A percentile compares a stretch with the other conserved stretches of the same genome.
phyloP scores from a whole-genome alignment of 2,888 invertebrate species.

The Toxonevra muliebris region DNA sequence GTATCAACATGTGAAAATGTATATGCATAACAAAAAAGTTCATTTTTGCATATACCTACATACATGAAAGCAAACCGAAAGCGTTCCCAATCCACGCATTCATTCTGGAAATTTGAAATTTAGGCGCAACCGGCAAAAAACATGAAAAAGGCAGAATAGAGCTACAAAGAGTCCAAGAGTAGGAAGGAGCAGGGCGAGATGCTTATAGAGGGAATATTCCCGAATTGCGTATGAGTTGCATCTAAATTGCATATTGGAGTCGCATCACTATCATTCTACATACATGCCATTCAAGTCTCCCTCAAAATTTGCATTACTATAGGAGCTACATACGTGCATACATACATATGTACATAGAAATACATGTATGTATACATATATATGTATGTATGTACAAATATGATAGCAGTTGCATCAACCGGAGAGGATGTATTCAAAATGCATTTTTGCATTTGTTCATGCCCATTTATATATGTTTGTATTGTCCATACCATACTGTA shows the following conservation, averaged over 20 bases:
- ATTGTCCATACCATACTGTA: slow-evolving; percentile 7
- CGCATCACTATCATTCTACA: slow-evolving; percentile 45
- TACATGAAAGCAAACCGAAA: not conserved
- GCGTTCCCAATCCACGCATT: slow-evolving; percentile 3
- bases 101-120: slow-evolving; percentile 22
- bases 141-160: not conserved
- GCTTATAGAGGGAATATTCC: too few species aligned
- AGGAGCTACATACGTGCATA: not conserved
- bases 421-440: slow-evolving; percentile 10
- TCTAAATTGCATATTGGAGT: slow-evolving; percentile 31
- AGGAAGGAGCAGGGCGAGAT: too few species aligned
- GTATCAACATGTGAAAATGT: not conserved
- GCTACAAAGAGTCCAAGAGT: too few species aligned
- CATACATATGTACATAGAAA: too few species aligned
- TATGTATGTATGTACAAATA: too few species aligned
- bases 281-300: slow-evolving; percentile 11
- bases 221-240: not conserved
- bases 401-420: not conserved
- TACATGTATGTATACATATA: too few species aligned
- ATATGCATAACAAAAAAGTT: not conserved
- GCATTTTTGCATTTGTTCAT: slow-evolving; percentile 14
- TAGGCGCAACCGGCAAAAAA: slow-evolving; percentile 10
- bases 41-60: slow-evolving; percentile 3
- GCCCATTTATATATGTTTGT: slow-evolving; percentile 22
- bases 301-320: not conserved